Conservation (phyloP, 2,113 vertebrate genomes). For the Aegithalos caudatus region DNA sequence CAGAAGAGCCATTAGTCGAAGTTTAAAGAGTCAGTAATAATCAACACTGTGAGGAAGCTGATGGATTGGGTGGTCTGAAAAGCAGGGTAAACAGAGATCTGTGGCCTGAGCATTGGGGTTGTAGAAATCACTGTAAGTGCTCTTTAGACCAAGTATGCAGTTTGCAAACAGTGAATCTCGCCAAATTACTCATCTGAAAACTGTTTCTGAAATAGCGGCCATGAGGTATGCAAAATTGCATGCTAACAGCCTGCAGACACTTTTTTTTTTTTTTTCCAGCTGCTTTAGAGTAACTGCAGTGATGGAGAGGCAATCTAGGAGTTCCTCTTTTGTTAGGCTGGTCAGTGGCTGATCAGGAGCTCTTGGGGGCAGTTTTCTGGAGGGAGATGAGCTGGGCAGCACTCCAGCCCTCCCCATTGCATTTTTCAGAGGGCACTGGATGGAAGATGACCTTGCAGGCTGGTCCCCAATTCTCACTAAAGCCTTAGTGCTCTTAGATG, state of each 20-base stretch:
- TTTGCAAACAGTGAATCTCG: neutral
- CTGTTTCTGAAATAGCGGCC: neutral
- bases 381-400: neutral
- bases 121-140: neutral
- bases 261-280: neutral
- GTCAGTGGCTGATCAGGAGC: neutral
- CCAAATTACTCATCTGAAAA: neutral
- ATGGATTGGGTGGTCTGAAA: constrained; percentile 42
- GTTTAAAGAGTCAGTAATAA: neutral
- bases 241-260: neutral
- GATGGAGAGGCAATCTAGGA: neutral
- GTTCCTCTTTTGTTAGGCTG: neutral
- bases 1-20: neutral
- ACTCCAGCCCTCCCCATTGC: fast-evolving
- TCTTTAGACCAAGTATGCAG: neutral
- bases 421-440: neutral
- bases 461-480: neutral
- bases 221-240: neutral
- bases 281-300: neutral
- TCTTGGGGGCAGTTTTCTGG: neutral
- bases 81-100: neutral
- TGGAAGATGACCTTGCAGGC: neutral
- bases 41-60: neutral
- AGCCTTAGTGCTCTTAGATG: neutral
- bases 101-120: neutral